Evolutionary conservation across 92 coral and sea anemone species (phyloP).

Genomic region (Chrysogorgia sp.): DNA sequence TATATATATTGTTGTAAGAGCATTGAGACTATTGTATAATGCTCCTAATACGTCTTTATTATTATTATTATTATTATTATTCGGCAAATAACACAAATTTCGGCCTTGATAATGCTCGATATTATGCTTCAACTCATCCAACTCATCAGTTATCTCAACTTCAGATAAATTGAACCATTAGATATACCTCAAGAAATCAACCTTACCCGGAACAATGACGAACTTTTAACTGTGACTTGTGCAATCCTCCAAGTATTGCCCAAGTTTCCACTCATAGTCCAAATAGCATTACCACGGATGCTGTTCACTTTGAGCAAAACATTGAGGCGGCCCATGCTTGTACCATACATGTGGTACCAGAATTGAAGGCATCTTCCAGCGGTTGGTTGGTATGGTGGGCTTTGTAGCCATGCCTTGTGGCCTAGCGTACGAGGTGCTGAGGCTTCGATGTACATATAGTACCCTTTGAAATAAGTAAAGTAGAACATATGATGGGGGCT

Average conservation of each 20-base stretch:
- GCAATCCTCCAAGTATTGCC: constrained; percentile 91
- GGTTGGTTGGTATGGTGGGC: constrained; percentile 82
- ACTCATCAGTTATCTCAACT: too few species aligned
- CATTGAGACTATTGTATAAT: too few species aligned
- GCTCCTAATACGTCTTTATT: too few species aligned
- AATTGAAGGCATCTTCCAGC: constrained; percentile 92
- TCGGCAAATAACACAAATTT: too few species aligned
- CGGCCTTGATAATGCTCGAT: too few species aligned
- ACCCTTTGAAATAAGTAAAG: constrained; percentile 55
- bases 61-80: too few species aligned
- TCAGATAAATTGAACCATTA: not conserved
- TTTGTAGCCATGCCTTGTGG: constrained; percentile 94
- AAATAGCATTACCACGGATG: constrained; percentile 79
- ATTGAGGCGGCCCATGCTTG: constrained; percentile 75
- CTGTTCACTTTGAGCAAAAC: constrained; percentile 78
- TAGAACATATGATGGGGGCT: too few species aligned
- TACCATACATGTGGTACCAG: constrained; percentile 96
- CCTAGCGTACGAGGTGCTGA: constrained; percentile 89
- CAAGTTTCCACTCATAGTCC: constrained; percentile 86
- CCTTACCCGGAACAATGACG: constrained; percentile 77
- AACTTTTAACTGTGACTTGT: constrained; percentile 81
- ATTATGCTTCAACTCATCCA: too few species aligned
- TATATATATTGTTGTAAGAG: too few species aligned
- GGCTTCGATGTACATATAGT: constrained; percentile 94
- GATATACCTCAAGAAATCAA: not conserved